These are phyloP conservation scores for Mus spicilegus DNA, from an alignment of 2,113 vertebrate species.

Conservation along the genomic window DNA sequence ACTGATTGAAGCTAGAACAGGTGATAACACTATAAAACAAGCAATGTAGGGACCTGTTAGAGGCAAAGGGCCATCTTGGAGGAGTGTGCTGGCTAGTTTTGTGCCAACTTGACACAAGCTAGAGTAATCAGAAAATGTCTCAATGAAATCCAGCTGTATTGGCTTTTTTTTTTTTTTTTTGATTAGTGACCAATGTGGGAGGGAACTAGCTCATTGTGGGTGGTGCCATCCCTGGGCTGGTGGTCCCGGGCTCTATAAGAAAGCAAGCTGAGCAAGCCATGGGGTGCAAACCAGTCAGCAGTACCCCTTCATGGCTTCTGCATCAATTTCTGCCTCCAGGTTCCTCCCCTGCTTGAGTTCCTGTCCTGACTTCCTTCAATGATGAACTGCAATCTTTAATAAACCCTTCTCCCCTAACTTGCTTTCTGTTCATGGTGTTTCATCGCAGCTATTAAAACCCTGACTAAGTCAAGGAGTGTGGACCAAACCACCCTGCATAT, in stretches of 20 bases:
- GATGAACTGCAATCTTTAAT: neutral
- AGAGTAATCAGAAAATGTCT: neutral
- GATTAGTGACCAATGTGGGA: neutral
- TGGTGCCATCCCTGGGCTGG: neutral
- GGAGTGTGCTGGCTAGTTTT: neutral
- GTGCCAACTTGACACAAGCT: neutral
- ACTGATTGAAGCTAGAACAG: neutral
- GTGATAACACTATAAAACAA: neutral
- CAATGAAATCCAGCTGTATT: neutral
- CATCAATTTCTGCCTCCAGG: neutral
- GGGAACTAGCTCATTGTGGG: neutral
- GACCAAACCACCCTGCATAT: accelerated
- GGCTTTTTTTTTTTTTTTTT: neutral
- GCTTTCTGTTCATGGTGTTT: neutral
- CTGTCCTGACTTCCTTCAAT: neutral
- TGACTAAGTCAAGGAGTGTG: neutral
- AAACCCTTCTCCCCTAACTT: neutral
- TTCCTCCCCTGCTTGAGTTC: neutral
- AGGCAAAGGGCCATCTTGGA: no score
- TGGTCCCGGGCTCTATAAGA: neutral
- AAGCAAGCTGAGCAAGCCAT: neutral
- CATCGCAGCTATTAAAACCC: neutral
- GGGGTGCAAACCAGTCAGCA: neutral
- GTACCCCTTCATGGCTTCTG: neutral
- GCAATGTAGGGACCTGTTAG: accelerated